Percentiles rank a stretch among this genome's conserved stretches.
phyloP scores from a whole-genome alignment of 2,113 vertebrate genomes.

The Camelus dromedarius region DNA sequence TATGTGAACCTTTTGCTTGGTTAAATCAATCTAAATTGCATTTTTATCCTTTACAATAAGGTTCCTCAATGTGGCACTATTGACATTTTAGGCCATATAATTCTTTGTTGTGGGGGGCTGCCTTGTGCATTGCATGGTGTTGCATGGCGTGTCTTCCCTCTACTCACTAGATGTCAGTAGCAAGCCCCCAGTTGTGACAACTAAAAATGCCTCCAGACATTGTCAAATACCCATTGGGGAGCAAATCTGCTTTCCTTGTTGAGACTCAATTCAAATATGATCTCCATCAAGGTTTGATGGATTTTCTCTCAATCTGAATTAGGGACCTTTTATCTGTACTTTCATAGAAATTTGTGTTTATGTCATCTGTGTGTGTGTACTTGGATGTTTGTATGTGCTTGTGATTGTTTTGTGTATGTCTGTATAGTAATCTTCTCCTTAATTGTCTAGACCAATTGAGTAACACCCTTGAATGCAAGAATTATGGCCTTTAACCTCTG shows the following conservation, averaged over 20 bases:
- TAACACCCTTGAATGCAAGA: neutral
- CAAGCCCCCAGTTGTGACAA: neutral
- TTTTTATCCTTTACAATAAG: neutral
- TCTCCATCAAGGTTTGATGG: neutral
- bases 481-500: neutral
- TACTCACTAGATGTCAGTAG: neutral
- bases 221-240: neutral
- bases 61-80: neutral
- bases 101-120: neutral
- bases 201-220: neutral
- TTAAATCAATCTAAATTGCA: neutral
- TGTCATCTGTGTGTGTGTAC: neutral
- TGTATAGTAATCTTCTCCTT: neutral
- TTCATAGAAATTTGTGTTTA: neutral
- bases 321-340: neutral
- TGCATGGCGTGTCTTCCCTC: neutral
- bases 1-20: neutral
- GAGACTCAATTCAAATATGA: slow-evolving; percentile 2
- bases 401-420: neutral
- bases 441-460: neutral
- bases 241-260: neutral
- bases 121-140: neutral
- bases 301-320: neutral
- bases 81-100: neutral
- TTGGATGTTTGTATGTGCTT: neutral